Conservation (phyloP, 2,797 vertebrate species). For the Microtus californicus region DNA sequence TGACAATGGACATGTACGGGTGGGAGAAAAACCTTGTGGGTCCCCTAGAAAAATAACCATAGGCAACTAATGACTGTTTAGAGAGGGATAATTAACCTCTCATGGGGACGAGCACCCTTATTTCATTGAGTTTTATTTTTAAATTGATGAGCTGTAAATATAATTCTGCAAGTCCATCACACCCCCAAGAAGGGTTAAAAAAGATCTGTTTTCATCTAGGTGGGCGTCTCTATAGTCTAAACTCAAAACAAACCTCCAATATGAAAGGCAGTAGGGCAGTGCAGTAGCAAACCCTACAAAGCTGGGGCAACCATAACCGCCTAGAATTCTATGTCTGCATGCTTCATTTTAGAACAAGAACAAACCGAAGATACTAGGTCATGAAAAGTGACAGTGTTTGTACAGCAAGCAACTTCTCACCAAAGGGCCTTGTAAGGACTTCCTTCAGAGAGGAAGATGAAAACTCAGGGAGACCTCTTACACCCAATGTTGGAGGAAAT, state of each 20-base stretch:
- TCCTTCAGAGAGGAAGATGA: background rate
- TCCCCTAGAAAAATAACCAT: background rate
- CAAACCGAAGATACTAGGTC: background rate
- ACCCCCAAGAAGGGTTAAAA: background rate
- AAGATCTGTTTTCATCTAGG: background rate
- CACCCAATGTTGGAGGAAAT: background rate
- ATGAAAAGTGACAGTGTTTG: background rate
- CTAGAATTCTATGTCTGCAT: background rate
- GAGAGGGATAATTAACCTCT: background rate
- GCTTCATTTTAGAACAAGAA: conserved; percentile 3
- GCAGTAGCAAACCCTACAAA: background rate
- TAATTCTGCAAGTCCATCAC: conserved; percentile 11
- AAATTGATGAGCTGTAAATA: background rate
- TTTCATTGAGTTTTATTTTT: background rate
- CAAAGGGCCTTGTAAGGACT: background rate
- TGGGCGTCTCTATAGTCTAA: background rate
- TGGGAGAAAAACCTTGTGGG: background rate
- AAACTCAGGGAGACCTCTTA: background rate
- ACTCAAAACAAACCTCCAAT: background rate
- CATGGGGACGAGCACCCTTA: background rate
- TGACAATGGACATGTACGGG: background rate
- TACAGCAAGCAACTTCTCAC: background rate
- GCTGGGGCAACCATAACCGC: background rate
- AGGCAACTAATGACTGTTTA: background rate
- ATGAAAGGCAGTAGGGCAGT: background rate